Base-by-base conservation (phyloP, 2,797 vertebrate species). In the Tiaroga cobitis region DNA sequence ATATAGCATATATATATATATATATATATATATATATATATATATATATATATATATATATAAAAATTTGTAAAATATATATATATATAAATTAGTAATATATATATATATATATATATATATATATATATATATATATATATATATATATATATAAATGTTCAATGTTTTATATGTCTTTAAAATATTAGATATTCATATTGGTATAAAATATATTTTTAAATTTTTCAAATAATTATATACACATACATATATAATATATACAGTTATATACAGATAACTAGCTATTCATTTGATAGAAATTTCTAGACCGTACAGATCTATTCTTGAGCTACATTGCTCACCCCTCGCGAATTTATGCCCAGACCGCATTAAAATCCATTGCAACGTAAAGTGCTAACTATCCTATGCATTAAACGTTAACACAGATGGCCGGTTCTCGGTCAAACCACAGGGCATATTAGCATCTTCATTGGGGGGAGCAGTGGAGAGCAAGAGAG, bases 351-450 rank as follows among this genome's bases (percentile, higher is more conserved):
- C 70, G 16, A 83, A 65, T 43, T 24, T 85, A 43, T 80, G 76
- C 41, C 34, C 43, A 29, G 21, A 43, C 51, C 32, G 4, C 74
- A 69, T 81, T 87, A 68, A 67, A 75, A 70, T 83, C 37, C 61
- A 85, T 67, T 76, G 78, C 76, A 87, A 85, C 67, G 24, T 78
- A 85, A 56, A 83, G 89, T 87, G 90, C 85, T 86, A 89, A 89
- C 84, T 87, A 83, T 80, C 86, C 79, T 77, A 81, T 80, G 54
- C 84, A 80, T 85, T 84, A 85, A 85, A 82, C n/a, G 75, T 84
- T 84, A 89, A 87, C 80, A 76, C 88, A 89, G 89, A 89, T 85
- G 84, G 78, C 63, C 39, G 29, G 83, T 54, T 59, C 80, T 75
- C 39, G 41, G 61, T 82, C 78, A 83, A 84, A 84, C 54, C 84